Conservation (phyloP, 1,140 invertebrate species). For the Formica selysi region DNA sequence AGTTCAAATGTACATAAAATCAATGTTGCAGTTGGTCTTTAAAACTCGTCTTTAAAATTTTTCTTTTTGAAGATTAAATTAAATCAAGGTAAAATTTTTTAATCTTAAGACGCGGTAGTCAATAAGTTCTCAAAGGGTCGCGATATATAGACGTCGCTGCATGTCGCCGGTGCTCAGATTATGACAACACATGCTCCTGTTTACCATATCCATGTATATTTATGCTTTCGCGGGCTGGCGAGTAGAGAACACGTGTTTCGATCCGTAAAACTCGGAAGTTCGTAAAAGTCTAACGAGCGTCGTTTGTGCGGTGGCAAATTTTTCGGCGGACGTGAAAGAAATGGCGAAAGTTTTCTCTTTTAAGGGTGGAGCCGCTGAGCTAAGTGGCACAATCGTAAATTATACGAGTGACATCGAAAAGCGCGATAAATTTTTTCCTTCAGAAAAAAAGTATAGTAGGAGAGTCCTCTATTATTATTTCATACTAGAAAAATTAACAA, state of each 20-base stretch:
- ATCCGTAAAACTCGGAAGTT: slow-evolving; percentile 42
- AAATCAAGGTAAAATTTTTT: no score
- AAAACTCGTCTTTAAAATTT: not conserved
- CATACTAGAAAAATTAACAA: not conserved
- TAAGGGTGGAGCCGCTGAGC: not conserved
- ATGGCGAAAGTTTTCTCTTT: slow-evolving; percentile 38
- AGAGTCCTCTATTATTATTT: not conserved
- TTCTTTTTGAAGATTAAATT: not conserved
- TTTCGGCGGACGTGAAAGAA: slow-evolving; percentile 45
- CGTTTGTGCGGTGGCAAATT: slow-evolving; percentile 64
- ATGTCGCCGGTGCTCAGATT: slow-evolving; percentile 56
- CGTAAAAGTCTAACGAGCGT: slow-evolving; percentile 66
- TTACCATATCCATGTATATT: slow-evolving; percentile 77
- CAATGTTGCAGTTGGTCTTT: not conserved
- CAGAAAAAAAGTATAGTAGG: not conserved
- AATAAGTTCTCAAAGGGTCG: slow-evolving; percentile 41
- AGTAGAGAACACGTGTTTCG: slow-evolving; percentile 65
- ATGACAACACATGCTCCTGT: slow-evolving; percentile 68
- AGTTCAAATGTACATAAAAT: not conserved
- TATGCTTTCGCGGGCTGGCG: slow-evolving; percentile 53
- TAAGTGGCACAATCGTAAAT: slow-evolving; percentile 38
- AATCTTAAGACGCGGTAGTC: slow-evolving; percentile 28
- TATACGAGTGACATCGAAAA: slow-evolving; percentile 1
- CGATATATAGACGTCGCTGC: slow-evolving; percentile 35
- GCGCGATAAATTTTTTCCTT: not conserved